Base-by-base conservation (phyloP, 2,113 vertebrate species). In the Rhagologus leucostigma region DNA sequence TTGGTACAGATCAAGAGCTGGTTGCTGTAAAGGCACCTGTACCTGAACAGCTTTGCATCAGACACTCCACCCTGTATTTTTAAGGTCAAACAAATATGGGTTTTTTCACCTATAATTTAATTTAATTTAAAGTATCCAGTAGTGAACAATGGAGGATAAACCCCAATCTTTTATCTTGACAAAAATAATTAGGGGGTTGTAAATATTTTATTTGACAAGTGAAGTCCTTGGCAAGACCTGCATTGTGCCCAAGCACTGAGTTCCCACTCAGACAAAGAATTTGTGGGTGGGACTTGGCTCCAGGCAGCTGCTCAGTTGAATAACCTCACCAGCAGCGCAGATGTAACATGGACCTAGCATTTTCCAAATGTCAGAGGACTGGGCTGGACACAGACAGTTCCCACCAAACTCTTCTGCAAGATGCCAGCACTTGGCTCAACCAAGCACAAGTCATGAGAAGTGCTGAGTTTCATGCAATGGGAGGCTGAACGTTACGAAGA, bases 1-100 rank as follows among this genome's bases (percentile, higher is more conserved):
- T 8, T 35, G 53, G 49, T 17, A 76, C 0, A 0, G 47, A 23
- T 39, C 44, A 73, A 88, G 59, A 30, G 71, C 39, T 5, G 0
- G 10, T 30, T 70, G 32, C 42, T 42, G 52, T 42, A 57, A 75
- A 78, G 39, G 14, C 8, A 4, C 7, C 24, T 2, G 0, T 49
- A 68, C 53, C 50, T 73, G 49, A 59, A 55, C 15, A 21, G 3
- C 62, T 86, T 26, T 55, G 37, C 37, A 62, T 46, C 75, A 52
- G 35, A 24, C 13, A 56, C 4, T 9, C 30, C 42, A 55, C 33
- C 10, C 33, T 74, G 30, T 5, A 35, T 86, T 57, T 83, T 92
- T 74, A 49, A 83, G 44, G 41, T 80, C 24, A 88, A 88, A 49
- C 2, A 3, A 79, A 32, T n/a, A 64, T 6, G 23, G 0, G 0